Percentiles rank a stretch among this genome's conserved stretches.
phyloP scores from a whole-genome alignment of 2,888 invertebrate genomes.

The Dysmachus trigonus region DNA sequence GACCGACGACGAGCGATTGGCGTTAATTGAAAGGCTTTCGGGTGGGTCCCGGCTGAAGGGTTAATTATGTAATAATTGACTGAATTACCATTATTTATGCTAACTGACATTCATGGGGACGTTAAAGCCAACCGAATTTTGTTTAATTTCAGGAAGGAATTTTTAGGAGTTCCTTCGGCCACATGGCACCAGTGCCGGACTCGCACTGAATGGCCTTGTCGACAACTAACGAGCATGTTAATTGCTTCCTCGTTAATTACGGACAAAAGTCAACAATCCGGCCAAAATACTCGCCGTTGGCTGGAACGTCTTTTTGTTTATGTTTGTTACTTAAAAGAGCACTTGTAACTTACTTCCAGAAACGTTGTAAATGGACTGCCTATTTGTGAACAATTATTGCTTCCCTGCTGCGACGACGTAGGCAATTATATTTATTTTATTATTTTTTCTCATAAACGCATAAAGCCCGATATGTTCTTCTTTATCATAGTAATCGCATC shows the following conservation, averaged over 20 bases:
- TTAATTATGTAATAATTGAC: slow-evolving; percentile 50
- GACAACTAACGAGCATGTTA: slow-evolving; percentile 49
- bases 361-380: not conserved
- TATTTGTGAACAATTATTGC: not conserved
- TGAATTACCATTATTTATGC: slow-evolving; percentile 41
- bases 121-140: slow-evolving; percentile 22
- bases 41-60: slow-evolving; percentile 43
- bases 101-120: slow-evolving; percentile 21
- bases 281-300: not conserved
- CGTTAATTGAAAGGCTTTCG: slow-evolving; percentile 39
- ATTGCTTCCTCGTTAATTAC: slow-evolving; percentile 41
- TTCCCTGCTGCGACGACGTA: not conserved
- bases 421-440: no score
- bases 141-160: slow-evolving; percentile 25
- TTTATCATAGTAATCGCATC: no score
- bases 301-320: not conserved
- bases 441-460: no score
- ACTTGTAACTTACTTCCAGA: not conserved
- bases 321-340: not conserved
- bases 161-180: not conserved
- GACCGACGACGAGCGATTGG: no score
- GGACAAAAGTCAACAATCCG: slow-evolving; percentile 12
- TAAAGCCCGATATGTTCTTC: no score
- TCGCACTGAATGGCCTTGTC: slow-evolving; percentile 39
- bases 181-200: not conserved